Percentiles rank a stretch among this genome's conserved stretches.
phyloP scores from a whole-genome alignment of 2,113 vertebrate species.

The Prochilodus magdalenae region DNA sequence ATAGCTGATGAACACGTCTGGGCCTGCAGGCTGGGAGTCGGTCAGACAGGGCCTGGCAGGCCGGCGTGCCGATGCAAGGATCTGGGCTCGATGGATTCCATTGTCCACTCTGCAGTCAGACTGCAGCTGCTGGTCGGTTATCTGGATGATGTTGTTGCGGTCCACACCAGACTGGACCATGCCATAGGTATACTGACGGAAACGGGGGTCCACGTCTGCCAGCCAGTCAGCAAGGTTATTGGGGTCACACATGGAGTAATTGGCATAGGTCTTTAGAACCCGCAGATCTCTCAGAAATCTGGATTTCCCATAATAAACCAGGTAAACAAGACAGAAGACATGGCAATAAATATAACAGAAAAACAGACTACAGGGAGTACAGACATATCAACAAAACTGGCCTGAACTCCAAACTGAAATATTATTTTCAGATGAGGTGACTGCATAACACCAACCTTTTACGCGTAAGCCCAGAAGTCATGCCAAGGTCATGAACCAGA shows the following conservation, averaged over 20 bases:
- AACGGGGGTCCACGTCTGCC: slow-evolving; percentile 85
- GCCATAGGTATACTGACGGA: slow-evolving; percentile 95
- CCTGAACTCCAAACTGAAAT: background rate
- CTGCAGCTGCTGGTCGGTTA: slow-evolving; percentile 92
- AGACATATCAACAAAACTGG: background rate
- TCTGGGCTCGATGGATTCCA: slow-evolving; percentile 89
- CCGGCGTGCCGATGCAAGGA: slow-evolving; percentile 77
- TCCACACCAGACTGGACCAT: slow-evolving; percentile 90
- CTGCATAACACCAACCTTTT: slow-evolving; percentile 80
- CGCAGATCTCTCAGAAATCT: slow-evolving; percentile 93
- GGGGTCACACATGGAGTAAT: slow-evolving; percentile 93
- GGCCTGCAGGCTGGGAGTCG: slow-evolving; percentile 77
- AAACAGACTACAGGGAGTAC: no score
- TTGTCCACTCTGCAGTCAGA: slow-evolving; percentile 84
- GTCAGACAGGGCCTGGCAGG: slow-evolving; percentile 76
- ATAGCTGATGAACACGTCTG: slow-evolving; percentile 98
- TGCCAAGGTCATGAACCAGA: slow-evolving; percentile 84
- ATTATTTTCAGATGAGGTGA: background rate
- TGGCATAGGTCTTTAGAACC: slow-evolving; percentile 92
- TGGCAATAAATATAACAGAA: background rate
- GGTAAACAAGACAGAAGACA: background rate
- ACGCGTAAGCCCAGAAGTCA: slow-evolving; percentile 85
- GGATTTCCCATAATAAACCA: background rate
- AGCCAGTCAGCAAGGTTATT: slow-evolving; percentile 97
- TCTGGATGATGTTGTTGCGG: slow-evolving; percentile 79